Base-by-base conservation (phyloP, 2,888 invertebrate species). In the Mimumesa dahlbomi region DNA sequence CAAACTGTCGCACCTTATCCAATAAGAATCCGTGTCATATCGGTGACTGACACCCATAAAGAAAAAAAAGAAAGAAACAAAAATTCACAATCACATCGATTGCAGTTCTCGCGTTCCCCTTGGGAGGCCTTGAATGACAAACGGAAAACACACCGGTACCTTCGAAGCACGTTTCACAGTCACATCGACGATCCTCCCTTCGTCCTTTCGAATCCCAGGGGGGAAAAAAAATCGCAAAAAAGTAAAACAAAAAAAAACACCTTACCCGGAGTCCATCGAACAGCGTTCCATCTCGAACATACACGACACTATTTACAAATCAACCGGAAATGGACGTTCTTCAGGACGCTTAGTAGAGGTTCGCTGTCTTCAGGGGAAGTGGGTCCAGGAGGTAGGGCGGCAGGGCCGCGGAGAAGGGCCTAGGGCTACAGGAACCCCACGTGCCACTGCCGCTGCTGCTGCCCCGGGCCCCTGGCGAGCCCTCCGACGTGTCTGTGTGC, bases 341-440 rank as follows among this genome's bases (percentile, higher is more conserved):
- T 56, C 40, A 34, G 48, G 22, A 50, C 57, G 73, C 80, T 88
- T 87, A 89, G 72, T 89, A 89, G 19, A 89, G 84, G 59, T 89
- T 89, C 68, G 88, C 89, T 66, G 89, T 88, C 73, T 89, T 89
- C 19, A 89, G 82, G 3, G 89, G 89, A 68, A 89, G 65, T 36
- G 89, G 89, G 65, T 89, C 89, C 14, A 89, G 82, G 18, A 89
- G 79, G 88, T 90, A 74, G 91, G 93, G 90, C 91, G 93, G 84
- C 92, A 93, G 42, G 91, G 92, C 73, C 90, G 92, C 81, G 89
- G 92, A 90, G 86, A 93, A 91, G 86, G 94, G 89, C 90, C 94
- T 87, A 81, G 94, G 90, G 90, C 94, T 90, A 90, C 94, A 90
- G 75, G 93, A 91, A 72, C 92, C 89, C 93, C 93, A 91, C 34